Evolutionary conservation across 2,888 invertebrate genomes (phyloP).

Genomic region (Callosobruchus maculatus): DNA sequence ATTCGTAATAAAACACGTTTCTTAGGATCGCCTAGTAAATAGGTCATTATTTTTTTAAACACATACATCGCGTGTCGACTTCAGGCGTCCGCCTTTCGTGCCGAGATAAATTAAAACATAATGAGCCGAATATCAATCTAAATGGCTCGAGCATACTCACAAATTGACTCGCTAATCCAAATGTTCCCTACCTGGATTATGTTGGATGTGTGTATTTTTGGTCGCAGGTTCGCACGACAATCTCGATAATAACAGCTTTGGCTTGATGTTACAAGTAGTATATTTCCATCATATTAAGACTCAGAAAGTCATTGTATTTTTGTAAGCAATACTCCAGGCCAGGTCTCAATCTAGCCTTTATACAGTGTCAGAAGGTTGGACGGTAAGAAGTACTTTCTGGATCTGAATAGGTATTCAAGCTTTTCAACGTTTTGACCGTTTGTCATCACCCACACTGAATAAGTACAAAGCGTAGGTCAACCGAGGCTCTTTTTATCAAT

Average conservation of each 20-base stretch:
- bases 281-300: too few species aligned
- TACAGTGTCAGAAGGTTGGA: too few species aligned
- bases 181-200: background rate
- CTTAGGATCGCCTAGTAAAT: background rate
- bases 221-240: background rate
- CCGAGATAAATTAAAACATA: background rate
- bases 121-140: background rate
- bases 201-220: background rate
- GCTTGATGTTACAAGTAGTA: background rate
- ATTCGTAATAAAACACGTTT: background rate
- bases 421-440: too few species aligned
- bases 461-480: too few species aligned
- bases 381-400: too few species aligned
- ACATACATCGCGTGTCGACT: background rate
- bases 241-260: background rate
- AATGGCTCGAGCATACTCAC: background rate
- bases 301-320: too few species aligned
- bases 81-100: background rate
- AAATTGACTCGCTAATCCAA: background rate
- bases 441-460: too few species aligned
- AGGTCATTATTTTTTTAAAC: background rate
- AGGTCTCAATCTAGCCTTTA: too few species aligned
- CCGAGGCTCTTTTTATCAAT: too few species aligned
- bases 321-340: too few species aligned
- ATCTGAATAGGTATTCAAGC: too few species aligned